Base-by-base conservation (phyloP, 2,113 vertebrate species). In the Condylura cristata region DNA sequence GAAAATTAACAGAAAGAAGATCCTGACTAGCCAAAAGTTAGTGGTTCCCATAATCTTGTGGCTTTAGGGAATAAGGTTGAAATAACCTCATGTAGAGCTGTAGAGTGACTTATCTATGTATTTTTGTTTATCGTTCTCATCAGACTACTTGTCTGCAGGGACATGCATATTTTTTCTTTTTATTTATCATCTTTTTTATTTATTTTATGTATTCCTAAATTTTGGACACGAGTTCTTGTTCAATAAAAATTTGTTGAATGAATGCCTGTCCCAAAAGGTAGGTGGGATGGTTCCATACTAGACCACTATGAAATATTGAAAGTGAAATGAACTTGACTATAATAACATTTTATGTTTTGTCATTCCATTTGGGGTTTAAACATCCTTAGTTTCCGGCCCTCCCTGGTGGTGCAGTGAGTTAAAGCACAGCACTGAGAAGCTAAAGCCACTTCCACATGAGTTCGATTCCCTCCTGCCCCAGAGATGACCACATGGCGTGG, bases 1-100 rank as follows among this genome's bases (percentile, higher is more conserved):
- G 41, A 90, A 89, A 85, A 89, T 81, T 51, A 60, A n/a, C 66
- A 22, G 41, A 79, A 82, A 90, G 13, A 78, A 63, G 70, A 90
- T 85, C 3, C 14, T 4, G 22, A 37, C 30, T 9, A 74, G 60
- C 8, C 26, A 76, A 53, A 81, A 86, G 37, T 94, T 8, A 37
- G 16, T 51, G 18, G 61, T 44, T 22, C 66, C 34, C 24, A 6
- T 32, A 28, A 86, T 51, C 34, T 88, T 84, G 22, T 26, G 60
- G 18, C 10, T 37, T 71, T 32, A 61, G 74, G 72, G 48, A 78
- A 80, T n/a, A 3, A 34, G 28, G 3, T 84, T 91, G 32, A 81
- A 89, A 56, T 51, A 91, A 18, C 17, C 24, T 93, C 12, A 60
- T 8, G 16, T 26, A 30, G 8, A 82, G 14, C n/a, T 44, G 63